phyloP scores from a whole-genome alignment of 2,888 invertebrate species.

The Cerastoderma edule region DNA sequence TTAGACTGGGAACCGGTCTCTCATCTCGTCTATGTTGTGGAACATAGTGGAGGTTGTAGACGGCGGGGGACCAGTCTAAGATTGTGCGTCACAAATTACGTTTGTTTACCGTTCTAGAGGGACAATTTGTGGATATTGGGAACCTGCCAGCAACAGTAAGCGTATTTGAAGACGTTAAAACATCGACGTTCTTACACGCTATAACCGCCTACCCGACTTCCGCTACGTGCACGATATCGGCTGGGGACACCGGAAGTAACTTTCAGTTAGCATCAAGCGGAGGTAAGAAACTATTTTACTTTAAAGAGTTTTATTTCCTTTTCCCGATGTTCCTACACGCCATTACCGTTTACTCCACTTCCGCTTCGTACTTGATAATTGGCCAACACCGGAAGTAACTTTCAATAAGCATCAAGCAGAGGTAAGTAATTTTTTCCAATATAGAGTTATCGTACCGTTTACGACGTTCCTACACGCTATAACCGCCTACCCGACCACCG shows the following conservation, averaged over 20 bases:
- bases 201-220: constrained; percentile 22
- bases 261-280: constrained; percentile 11
- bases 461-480: constrained; percentile 37
- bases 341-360: background rate
- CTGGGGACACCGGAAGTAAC: constrained; percentile 22
- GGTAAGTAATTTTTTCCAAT: background rate
- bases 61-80: no score
- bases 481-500: constrained; percentile 18
- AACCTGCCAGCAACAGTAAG: constrained; percentile 46
- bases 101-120: no score
- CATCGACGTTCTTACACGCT: constrained; percentile 34
- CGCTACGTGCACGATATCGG: constrained; percentile 18
- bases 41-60: no score
- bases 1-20: no score
- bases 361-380: background rate
- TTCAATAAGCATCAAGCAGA: background rate
- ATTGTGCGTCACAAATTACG: no score
- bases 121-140: constrained; percentile 41
- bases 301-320: no score
- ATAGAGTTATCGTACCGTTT: no score
- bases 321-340: no score
- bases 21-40: no score
- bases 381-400: background rate
- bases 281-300: background rate
- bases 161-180: constrained; percentile 37